A percentile compares a stretch with the other conserved stretches of the same genome.
These are phyloP conservation scores for Hemibagrus guttatus DNA, from an alignment of 2,797 vertebrate species.

Conservation along the genomic window DNA sequence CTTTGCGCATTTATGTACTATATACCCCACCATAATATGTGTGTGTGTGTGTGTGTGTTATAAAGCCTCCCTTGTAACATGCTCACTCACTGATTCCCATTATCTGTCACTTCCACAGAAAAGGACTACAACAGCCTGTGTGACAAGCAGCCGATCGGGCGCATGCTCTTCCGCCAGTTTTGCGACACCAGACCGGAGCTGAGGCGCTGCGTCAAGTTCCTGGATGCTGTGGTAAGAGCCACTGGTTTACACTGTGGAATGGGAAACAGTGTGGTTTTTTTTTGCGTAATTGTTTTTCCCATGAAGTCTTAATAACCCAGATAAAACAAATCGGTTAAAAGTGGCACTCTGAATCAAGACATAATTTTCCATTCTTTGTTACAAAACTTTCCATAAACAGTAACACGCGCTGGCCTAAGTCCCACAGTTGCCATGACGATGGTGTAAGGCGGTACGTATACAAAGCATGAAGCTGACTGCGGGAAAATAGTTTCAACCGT, in stretches of 20 bases:
- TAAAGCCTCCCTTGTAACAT: slow-evolving; percentile 25
- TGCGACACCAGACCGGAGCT: slow-evolving; percentile 89
- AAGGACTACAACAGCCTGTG: slow-evolving; percentile 93
- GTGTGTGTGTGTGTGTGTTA: slow-evolving; percentile 17
- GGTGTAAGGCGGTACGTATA: neutral
- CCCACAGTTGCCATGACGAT: neutral
- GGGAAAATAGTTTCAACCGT: neutral
- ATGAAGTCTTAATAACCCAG: neutral
- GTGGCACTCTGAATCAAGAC: neutral
- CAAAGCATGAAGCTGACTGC: neutral
- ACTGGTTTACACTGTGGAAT: neutral
- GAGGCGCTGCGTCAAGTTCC: slow-evolving; percentile 85
- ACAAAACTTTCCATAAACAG: slow-evolving; percentile 1
- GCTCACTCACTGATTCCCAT: slow-evolving; percentile 36
- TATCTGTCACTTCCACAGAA: slow-evolving; percentile 71
- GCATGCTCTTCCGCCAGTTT: slow-evolving; percentile 89
- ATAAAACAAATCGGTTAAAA: neutral
- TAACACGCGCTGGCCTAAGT: neutral
- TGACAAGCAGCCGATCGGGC: slow-evolving; percentile 92
- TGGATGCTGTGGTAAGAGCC: slow-evolving; percentile 91
- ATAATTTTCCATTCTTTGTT: neutral
- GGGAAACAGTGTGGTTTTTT: neutral
- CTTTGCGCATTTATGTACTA: slow-evolving; percentile 13
- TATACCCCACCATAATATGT: neutral
- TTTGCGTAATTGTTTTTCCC: neutral